These are phyloP conservation scores for Oopsacas minuta DNA, from an alignment of 37 sponge, comb jelly and placozoan species.

Conservation along the genomic window DNA sequence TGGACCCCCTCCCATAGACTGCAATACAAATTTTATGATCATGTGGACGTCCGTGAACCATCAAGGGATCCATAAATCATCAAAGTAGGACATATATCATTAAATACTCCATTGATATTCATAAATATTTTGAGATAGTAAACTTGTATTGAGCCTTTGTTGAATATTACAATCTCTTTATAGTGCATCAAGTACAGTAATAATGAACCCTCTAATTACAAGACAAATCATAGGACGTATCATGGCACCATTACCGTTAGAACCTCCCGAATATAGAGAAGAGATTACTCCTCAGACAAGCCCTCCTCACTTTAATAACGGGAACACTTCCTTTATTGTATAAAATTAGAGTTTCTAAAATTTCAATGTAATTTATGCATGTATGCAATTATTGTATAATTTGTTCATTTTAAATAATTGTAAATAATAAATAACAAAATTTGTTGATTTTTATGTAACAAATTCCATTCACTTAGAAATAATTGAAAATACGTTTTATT, in stretches of 20 bases:
- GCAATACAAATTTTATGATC: no score
- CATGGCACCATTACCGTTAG: not conserved
- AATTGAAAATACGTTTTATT: not conserved
- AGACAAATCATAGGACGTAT: not conserved
- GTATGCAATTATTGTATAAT: not conserved
- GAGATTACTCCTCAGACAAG: not conserved
- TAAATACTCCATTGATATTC: no score
- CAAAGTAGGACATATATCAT: no score
- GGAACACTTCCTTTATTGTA: not conserved
- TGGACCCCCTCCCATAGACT: no score
- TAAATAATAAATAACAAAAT: no score
- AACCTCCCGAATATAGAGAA: constrained; percentile 1
- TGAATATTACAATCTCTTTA: no score
- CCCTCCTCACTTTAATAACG: not conserved
- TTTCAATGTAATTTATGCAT: not conserved
- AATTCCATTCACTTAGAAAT: no score
- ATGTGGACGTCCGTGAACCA: no score
- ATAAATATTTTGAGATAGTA: no score
- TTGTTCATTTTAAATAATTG: not conserved
- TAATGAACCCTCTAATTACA: not conserved
- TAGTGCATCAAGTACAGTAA: not conserved
- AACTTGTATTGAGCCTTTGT: no score
- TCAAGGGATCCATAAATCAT: no score
- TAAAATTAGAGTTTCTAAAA: not conserved
- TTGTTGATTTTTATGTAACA: no score